A percentile compares a stretch with the other conserved stretches of the same genome.
Conservation (phyloP, 2,888 invertebrate species). For the Drosophila greeni region DNA sequence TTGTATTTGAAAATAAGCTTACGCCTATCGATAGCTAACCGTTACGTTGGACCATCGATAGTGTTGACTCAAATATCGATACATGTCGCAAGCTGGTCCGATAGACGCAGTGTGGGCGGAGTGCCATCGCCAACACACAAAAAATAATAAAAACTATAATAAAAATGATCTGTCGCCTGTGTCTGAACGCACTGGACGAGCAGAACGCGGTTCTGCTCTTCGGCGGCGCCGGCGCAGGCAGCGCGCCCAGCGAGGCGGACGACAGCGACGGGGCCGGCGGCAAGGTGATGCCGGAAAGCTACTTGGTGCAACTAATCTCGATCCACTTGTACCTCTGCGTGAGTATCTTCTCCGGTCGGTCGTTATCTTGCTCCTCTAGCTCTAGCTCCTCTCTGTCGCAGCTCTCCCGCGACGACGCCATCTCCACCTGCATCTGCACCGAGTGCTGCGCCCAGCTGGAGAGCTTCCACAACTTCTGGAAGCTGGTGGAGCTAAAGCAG, state of each 20-base stretch:
- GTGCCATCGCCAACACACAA: constrained; percentile 5
- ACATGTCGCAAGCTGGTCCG: too few relatives aligned
- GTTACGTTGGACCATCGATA: neutral
- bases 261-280: constrained; percentile 29
- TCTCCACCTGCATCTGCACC: constrained; percentile 62
- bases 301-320: constrained; percentile 69
- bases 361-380: neutral
- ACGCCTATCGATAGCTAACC: neutral
- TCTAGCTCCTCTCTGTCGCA: constrained; percentile 10
- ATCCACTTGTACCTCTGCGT: constrained; percentile 71
- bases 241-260: constrained; percentile 21
- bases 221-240: constrained; percentile 31
- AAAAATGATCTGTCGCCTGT: constrained; percentile 69
- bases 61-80: too few relatives aligned
- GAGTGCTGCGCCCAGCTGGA: constrained; percentile 61
- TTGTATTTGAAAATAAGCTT: neutral
- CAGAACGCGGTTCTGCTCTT: constrained; percentile 62
- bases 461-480: constrained; percentile 66
- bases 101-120: neutral
- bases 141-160: constrained; percentile 43
- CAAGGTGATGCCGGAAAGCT: constrained; percentile 59
- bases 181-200: constrained; percentile 60
- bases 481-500: constrained; percentile 62
- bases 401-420: constrained; percentile 64
- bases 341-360: constrained; percentile 35